Evolutionary conservation across 2,113 vertebrate species (phyloP).

Genomic region (Balaeniceps rex): DNA sequence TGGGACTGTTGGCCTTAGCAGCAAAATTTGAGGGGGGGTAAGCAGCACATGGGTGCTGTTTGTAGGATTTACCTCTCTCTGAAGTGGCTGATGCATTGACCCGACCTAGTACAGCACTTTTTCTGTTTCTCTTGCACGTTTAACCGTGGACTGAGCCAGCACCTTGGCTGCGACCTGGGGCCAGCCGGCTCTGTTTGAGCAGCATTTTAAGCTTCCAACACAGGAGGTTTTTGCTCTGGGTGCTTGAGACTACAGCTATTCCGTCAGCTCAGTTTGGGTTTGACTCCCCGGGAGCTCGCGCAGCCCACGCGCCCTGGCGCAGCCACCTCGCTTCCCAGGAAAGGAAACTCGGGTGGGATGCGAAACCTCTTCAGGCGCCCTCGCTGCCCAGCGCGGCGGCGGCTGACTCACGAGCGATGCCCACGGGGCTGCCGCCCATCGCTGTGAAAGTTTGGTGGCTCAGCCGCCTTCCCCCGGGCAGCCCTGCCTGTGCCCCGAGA

Average conservation of each 20-base stretch:
- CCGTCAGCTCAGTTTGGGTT: constrained; percentile 40
- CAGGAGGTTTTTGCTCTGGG: background rate
- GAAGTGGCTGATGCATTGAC: background rate
- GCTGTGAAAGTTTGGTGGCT: background rate
- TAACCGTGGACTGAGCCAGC: background rate
- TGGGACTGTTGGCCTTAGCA: background rate
- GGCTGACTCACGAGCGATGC: constrained; percentile 17
- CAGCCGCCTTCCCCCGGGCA: background rate
- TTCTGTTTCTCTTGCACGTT: background rate
- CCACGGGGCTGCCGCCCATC: background rate
- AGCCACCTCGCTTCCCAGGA: constrained; percentile 25
- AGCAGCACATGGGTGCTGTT: background rate
- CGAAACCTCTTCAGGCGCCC: constrained; percentile 7
- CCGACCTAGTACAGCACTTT: background rate
- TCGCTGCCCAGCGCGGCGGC: background rate
- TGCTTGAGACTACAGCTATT: background rate
- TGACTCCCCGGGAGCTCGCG: background rate
- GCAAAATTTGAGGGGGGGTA: background rate
- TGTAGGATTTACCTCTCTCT: background rate
- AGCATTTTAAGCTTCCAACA: background rate
- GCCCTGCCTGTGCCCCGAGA: background rate
- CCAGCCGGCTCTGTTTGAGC: background rate
- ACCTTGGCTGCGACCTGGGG: background rate
- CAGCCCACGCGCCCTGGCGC: background rate
- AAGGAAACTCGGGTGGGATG: constrained; percentile 56